Evolutionary conservation across 2,797 vertebrate species (phyloP), one percentile per base, ranked within the genome.

Genomic region (Eulemur albifrons): DNA sequence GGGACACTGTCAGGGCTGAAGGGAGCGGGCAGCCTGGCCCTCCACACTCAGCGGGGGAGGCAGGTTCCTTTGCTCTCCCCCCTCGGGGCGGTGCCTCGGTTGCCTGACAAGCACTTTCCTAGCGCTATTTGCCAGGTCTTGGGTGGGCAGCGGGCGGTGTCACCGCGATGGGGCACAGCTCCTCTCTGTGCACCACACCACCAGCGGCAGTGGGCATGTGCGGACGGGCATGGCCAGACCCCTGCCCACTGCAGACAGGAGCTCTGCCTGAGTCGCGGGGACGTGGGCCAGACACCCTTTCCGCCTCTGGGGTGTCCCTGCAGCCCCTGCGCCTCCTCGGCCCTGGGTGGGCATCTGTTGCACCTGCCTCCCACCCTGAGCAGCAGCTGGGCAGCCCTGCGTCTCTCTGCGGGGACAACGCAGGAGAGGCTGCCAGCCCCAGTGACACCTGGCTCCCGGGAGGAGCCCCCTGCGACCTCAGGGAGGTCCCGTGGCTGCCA

Each of bases 131-230:
- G 12, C 35, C 9, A 11, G n/a, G 25, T 32, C 43, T 38, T 21
- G 8, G 1, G 4, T 45, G 43, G 61, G 50, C 25, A 30, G 38
- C 2, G 11, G n/a, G 35, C 12, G 6, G 40, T 2, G 7, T 40
- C 4, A 23, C 67, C 25, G 4, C 7, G 17, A 17, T 1, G 20
- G 48, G 48, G 32, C 6, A 0, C 0, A 48, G 13, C 10, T 57
- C 15, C 18, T 61, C n/a, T 81, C 86, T 70, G 4, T 0, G 81
- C 61, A 67, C 40, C 50, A 5, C 27, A 4, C 1, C 48, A 38
- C 6, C 5, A 17, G 30, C 3, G 43, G 63, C 48, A 7, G 0
- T 7, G 59, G 45, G n/a, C 73, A 35, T 77, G 2, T 27, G 4
- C n/a, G 5, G 67, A 89, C 65, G 1, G 72, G 18, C 21, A 43